Conservation (phyloP, 2,797 vertebrate genomes). For the Sebastes iracundus region DNA sequence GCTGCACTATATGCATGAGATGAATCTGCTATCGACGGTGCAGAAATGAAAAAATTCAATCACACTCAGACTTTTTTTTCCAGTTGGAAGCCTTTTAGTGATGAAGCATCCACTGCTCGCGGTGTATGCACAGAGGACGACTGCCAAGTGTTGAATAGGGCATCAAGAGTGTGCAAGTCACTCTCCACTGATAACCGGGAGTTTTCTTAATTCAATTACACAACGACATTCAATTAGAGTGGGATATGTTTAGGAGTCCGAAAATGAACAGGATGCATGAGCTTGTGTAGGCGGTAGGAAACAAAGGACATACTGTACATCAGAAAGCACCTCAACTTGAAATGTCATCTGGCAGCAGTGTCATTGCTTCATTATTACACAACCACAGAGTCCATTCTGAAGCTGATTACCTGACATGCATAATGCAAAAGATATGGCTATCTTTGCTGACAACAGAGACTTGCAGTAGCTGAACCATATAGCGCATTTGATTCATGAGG, state of each 20-base stretch:
- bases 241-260: constrained; percentile 39
- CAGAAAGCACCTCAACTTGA: constrained; percentile 44
- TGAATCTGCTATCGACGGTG: constrained; percentile 16
- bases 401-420: constrained; percentile 63
- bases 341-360: constrained; percentile 49
- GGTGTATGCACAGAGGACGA: constrained; percentile 29
- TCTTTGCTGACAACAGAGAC: constrained; percentile 34
- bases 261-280: constrained; percentile 34
- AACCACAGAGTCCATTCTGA: constrained; percentile 31
- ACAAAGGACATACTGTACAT: constrained; percentile 42
- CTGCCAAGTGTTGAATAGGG: constrained; percentile 56
- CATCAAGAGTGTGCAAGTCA: constrained; percentile 48
- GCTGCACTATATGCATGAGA: neutral
- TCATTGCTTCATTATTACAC: constrained; percentile 45
- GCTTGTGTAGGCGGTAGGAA: constrained; percentile 51
- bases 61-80: constrained; percentile 9
- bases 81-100: constrained; percentile 34
- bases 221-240: constrained; percentile 46
- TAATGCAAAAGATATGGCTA: constrained; percentile 56
- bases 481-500: constrained; percentile 9
- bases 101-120: constrained; percentile 29
- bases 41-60: constrained; percentile 24
- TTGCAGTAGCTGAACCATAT: constrained; percentile 22
- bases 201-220: constrained; percentile 61
- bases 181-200: constrained; percentile 35